Conservation (phyloP, 2,888 invertebrate species). For the Ennomos fuscantarius region DNA sequence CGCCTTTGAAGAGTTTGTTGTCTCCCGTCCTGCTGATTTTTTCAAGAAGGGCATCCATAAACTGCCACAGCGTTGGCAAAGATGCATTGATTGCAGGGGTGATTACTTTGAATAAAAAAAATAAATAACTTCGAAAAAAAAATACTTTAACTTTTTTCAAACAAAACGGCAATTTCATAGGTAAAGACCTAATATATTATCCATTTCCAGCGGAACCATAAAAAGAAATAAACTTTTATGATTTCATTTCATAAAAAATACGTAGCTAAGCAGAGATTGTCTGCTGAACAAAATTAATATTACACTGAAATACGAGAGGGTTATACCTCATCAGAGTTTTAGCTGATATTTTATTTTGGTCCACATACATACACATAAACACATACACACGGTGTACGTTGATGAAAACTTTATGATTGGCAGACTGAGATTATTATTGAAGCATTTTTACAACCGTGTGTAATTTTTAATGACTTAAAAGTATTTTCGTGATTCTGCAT, state of each 20-base stretch:
- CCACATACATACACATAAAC: background rate
- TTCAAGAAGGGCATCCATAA: too few relatives aligned
- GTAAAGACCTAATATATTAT: too few relatives aligned
- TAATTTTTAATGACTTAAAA: background rate
- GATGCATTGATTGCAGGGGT: too few relatives aligned
- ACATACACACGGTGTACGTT: too few relatives aligned
- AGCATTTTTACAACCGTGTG: background rate
- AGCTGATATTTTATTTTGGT: conserved; percentile 4
- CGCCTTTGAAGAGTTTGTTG: too few relatives aligned
- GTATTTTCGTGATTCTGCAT: conserved; percentile 7
- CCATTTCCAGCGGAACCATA: conserved; percentile 27
- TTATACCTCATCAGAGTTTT: conserved; percentile 4
- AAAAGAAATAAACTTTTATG: conserved; percentile 28
- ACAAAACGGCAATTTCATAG: too few relatives aligned
- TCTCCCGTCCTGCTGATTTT: too few relatives aligned
- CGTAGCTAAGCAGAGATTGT: conserved; percentile 9
- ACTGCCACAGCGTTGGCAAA: too few relatives aligned
- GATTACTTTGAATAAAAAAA: too few relatives aligned
- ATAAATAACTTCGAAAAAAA: too few relatives aligned
- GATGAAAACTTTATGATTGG: too few relatives aligned
- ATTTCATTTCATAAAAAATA: conserved; percentile 23
- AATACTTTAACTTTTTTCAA: too few relatives aligned
- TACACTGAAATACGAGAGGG: conserved; percentile 11
- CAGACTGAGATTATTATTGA: background rate
- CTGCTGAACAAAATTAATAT: conserved; percentile 18